Evolutionary conservation across 2,113 vertebrate genomes (phyloP).

Genomic region (Gymnocephalus cernua): DNA sequence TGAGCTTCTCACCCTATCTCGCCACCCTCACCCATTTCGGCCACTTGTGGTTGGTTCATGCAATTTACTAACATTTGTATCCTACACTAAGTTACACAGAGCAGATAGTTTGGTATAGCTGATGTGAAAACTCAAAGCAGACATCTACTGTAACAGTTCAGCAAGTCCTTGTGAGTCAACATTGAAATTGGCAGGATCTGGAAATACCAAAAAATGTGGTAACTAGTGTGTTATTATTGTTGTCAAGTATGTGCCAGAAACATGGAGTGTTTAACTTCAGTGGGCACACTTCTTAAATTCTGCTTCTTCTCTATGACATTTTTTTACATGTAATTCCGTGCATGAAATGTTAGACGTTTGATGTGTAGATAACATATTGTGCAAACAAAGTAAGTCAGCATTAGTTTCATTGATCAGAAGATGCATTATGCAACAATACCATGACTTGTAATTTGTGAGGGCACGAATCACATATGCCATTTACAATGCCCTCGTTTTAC

Average conservation of each 20-base stretch:
- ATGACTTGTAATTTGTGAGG: not conserved
- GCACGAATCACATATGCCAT: not conserved
- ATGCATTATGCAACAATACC: constrained; percentile 24
- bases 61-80: not conserved
- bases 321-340: not conserved
- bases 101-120: not conserved
- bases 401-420: not conserved
- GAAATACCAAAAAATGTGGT: constrained; percentile 54
- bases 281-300: constrained; percentile 33
- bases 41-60: not conserved
- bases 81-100: not conserved
- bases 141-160: constrained; percentile 19
- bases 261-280: constrained; percentile 30
- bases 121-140: constrained; percentile 27
- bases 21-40: too few relatives aligned
- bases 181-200: constrained; percentile 38
- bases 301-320: not conserved
- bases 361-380: constrained; percentile 1
- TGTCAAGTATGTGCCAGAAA: constrained; percentile 16
- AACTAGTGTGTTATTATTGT: constrained; percentile 26
- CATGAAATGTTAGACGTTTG: not conserved
- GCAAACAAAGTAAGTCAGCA: constrained; percentile 1
- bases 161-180: constrained; percentile 45
- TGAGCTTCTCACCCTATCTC: too few relatives aligned
- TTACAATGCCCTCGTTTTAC: not conserved